These are phyloP conservation scores for Dromiciops gliroides DNA, from an alignment of 2,113 vertebrate genomes.

Conservation along the genomic window DNA sequence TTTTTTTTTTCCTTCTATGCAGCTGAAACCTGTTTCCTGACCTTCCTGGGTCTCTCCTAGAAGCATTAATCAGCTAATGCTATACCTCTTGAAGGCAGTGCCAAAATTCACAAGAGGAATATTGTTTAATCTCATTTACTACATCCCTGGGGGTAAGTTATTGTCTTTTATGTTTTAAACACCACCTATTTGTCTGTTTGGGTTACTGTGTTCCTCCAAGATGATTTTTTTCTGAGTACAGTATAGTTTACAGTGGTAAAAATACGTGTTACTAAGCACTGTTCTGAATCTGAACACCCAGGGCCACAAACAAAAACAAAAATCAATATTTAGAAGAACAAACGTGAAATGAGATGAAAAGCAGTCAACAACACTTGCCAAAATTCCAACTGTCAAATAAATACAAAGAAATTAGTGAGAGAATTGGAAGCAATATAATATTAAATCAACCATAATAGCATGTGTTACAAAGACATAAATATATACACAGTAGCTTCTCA, in stretches of 20 bases:
- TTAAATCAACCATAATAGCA: slow-evolving; percentile 59
- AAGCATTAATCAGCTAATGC: neutral
- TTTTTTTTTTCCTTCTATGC: neutral
- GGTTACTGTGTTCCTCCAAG: slow-evolving; percentile 32
- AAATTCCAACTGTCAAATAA: slow-evolving; percentile 63
- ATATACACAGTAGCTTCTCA: slow-evolving; percentile 60
- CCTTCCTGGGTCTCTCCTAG: neutral
- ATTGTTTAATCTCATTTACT: neutral
- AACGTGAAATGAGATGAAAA: slow-evolving; percentile 25
- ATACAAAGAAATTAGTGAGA: slow-evolving; percentile 44
- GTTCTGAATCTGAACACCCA: slow-evolving; percentile 28
- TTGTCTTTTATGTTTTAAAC: slow-evolving; percentile 27
- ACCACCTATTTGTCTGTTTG: slow-evolving; percentile 28
- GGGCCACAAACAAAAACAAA: neutral
- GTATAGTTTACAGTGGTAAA: slow-evolving; percentile 19
- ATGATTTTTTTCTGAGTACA: slow-evolving; percentile 46
- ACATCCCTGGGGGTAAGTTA: fast-evolving
- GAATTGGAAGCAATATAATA: slow-evolving; percentile 60
- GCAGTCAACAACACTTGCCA: neutral
- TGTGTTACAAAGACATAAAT: slow-evolving; percentile 57
- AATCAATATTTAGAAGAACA: slow-evolving; percentile 17
- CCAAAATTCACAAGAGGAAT: neutral
- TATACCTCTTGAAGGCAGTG: neutral
- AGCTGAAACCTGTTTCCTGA: neutral
- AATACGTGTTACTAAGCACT: slow-evolving; percentile 21